Evolutionary conservation across 2,113 vertebrate species (phyloP), one percentile per base, ranked within the genome.

Genomic region (Steatornis caripensis): DNA sequence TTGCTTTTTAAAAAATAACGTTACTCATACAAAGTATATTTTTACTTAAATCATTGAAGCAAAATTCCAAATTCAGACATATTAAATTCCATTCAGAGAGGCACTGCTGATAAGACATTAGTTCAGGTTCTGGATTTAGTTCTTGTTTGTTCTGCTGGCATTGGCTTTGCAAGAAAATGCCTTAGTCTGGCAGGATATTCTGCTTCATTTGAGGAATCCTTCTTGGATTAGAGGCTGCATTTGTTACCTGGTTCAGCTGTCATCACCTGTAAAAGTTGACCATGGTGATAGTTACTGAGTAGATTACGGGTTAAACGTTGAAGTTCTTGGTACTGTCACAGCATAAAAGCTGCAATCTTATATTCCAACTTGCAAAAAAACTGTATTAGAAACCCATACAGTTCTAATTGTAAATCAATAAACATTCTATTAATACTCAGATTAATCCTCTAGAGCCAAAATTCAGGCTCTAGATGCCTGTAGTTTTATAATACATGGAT

Each of bases 391-490:
- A 96, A 65, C n/a, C 24, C 41, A 29, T 49, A 41, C n/a, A 61
- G 43, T 53, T 89, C 37, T 91, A 83, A 79, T 8, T 85, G 49
- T 80, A 91, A 92, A 94, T 95, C 89, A 91, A 4, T 97, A 88
- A 48, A 65, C 53, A 95, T 95, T 89, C 84, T 84, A 23, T 89
- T 97, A 92, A 76, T 97, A 81, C 61, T 69, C 36, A 6, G 48
- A 82, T 85, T 94, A 92, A 93, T 96, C 86, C 79, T 82, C 86
- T 60, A 71, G 66, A 93, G 75, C 69, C 81, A 91, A 87, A 92
- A 93, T 57, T 90, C 77, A 82, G 53, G 39, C 84, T 92, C 9
- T 45, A 75, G 66, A 41, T 80, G 66, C 62, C 62, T 82, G n/a
- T 84, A 92, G 70, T 84, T 95, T 87, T 89, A 15, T 89, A 95